Evolutionary conservation across 2,888 invertebrate genomes (phyloP).

Genomic region (Oscheius sp.): DNA sequence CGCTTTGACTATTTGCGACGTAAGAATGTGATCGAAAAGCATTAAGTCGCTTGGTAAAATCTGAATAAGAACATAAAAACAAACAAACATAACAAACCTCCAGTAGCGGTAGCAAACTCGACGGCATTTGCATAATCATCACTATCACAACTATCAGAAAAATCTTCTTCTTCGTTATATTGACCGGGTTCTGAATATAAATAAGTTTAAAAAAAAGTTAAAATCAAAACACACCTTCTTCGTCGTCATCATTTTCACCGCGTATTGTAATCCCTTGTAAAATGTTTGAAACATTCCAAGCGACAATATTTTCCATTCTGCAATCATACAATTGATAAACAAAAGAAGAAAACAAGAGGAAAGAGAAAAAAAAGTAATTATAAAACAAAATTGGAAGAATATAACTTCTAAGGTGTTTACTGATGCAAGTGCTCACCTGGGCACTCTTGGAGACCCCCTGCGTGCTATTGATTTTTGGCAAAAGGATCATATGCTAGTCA

Average conservation of each 20-base stretch:
- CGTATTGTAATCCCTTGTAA: conserved; percentile 18
- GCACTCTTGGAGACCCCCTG: no score
- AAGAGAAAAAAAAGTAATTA: no score
- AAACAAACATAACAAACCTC: conserved; percentile 32
- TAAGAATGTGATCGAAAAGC: conserved; percentile 50
- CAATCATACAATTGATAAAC: no score
- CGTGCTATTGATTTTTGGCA: no score
- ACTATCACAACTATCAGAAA: conserved; percentile 4
- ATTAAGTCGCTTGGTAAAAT: conserved; percentile 67
- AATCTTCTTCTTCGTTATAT: conserved; percentile 20
- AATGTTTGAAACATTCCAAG: conserved; percentile 20
- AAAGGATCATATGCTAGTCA: no score
- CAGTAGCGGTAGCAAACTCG: conserved; percentile 40
- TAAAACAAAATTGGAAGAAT: no score
- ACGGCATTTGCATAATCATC: conserved; percentile 9
- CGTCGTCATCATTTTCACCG: background rate
- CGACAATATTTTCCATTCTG: conserved; percentile 19
- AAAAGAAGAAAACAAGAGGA: background rate
- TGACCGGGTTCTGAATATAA: background rate
- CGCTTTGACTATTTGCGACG: conserved; percentile 40
- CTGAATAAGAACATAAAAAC: conserved; percentile 37
- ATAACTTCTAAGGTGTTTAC: no score
- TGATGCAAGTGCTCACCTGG: no score
- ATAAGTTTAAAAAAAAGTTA: background rate
- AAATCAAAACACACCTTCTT: background rate